These are phyloP conservation scores for Blennius ocellaris DNA, from an alignment of 2,113 vertebrate genomes.

Conservation along the genomic window DNA sequence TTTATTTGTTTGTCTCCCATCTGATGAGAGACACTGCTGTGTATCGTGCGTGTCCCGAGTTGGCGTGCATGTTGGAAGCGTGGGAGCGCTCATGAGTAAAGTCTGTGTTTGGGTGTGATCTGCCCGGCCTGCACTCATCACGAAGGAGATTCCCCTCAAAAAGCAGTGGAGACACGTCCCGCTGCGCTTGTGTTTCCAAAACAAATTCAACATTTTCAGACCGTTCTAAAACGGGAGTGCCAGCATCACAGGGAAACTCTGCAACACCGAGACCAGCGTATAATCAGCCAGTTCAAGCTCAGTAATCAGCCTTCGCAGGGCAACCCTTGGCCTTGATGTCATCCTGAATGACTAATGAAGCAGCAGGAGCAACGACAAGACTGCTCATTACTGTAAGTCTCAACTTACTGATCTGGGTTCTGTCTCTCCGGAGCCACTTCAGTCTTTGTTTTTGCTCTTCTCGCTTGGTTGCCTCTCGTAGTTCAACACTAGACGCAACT, in stretches of 20 bases:
- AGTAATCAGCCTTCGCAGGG: slow-evolving; percentile 59
- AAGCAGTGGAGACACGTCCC: slow-evolving; percentile 12
- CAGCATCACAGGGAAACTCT: slow-evolving; percentile 25
- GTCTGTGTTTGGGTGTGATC: slow-evolving; percentile 25
- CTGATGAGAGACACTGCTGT: slow-evolving; percentile 35
- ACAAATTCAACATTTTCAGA: slow-evolving; percentile 47
- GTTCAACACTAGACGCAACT: too few species aligned
- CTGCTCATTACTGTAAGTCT: slow-evolving; percentile 66
- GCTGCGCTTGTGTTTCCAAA: slow-evolving; percentile 38
- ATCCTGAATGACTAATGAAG: slow-evolving; percentile 61
- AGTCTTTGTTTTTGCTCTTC: slow-evolving; percentile 30
- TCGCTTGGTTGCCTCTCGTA: background rate
- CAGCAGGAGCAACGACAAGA: slow-evolving; percentile 38
- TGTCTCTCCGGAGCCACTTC: slow-evolving; percentile 30
- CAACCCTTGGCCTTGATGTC: slow-evolving; percentile 61
- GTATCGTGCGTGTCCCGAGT: slow-evolving; percentile 14
- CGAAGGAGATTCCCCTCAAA: slow-evolving; percentile 36
- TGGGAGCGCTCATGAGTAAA: slow-evolving; percentile 33
- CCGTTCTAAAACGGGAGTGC: slow-evolving; percentile 38
- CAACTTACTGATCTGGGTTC: slow-evolving; percentile 38
- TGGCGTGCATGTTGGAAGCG: slow-evolving; percentile 43
- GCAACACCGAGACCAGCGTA: slow-evolving; percentile 20
- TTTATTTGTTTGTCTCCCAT: slow-evolving; percentile 54
- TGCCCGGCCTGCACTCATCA: slow-evolving; percentile 13
- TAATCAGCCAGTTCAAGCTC: slow-evolving; percentile 52